Base-by-base conservation (phyloP, 2,888 invertebrate genomes). In the Heliconius hortense region DNA sequence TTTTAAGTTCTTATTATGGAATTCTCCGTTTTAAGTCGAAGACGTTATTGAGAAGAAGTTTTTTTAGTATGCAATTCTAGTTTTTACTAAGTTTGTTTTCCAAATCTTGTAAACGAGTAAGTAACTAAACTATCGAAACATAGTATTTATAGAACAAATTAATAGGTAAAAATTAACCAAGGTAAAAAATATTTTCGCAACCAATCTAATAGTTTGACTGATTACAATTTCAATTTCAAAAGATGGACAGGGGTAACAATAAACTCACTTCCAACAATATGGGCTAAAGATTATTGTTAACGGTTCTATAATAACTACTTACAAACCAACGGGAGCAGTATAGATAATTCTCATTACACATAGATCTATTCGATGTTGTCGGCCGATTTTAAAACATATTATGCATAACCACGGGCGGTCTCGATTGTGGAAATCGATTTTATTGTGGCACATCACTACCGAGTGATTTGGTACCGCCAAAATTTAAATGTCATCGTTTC, bases 401-500 rank as follows among this genome's bases (percentile, higher is more conserved):
- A 92, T 94, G 86, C 83, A 80, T 80, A 88, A 81, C 93, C 79
- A 84, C 93, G 87, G 94, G 93, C 88, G 93, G 93, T 93, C 92
- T 82, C 84, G 88, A 88, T 88, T 86, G 88, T 84, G 82, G 86
- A 87, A 86, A 87, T 89, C 89, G 89, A 88, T 85, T 84, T 88
- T 91, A 90, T 92, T 93, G 91, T 91, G 84, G 91, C 88, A 87
- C 91, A 90, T 92, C 93, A 92, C 93, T 93, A 86, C 85, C 81
- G 84, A 83, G 83, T 80, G 82, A 82, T 80, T 83, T 84, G 83
- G 85, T 88, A 89, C 89, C 91, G 92, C 90, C 88, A 94, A 95
- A 95, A 94, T 89, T 91, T 91, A 93, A 95, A 93, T 95, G 95
- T 95, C 95, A 95, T 95, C 95, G 92, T 95, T 91, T 95, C 95